Conservation (phyloP, 2,797 vertebrate species). For the Urosaurus nigricauda region DNA sequence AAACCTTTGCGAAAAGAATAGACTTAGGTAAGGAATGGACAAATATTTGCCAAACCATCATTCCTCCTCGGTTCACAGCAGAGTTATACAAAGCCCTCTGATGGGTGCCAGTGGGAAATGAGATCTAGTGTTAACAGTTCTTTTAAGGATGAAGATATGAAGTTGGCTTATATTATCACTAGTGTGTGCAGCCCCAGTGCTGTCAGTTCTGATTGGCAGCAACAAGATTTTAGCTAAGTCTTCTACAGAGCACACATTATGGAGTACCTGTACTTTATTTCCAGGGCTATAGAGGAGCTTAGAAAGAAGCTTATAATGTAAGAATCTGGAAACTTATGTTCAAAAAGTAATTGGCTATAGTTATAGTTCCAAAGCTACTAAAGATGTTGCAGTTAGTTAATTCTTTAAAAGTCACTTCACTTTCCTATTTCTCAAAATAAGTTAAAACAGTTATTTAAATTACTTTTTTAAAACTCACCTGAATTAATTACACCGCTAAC, state of each 20-base stretch:
- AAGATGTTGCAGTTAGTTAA: neutral
- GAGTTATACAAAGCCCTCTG: neutral
- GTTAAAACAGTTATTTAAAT: neutral
- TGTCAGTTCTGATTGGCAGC: neutral
- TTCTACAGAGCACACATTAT: neutral
- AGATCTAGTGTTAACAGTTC: constrained; percentile 37
- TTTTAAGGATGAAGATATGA: constrained; percentile 45
- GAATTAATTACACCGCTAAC: no score
- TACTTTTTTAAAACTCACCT: no score
- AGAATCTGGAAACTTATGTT: neutral
- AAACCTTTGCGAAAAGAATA: constrained; percentile 58
- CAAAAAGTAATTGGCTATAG: neutral
- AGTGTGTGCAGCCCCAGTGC: neutral
- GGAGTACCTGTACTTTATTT: neutral
- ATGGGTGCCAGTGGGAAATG: constrained; percentile 25
- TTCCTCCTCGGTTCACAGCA: constrained; percentile 14
- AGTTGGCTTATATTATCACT: neutral
- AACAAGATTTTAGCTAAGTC: neutral
- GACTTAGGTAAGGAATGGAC: constrained; percentile 45
- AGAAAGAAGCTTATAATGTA: neutral
- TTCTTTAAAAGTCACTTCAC: neutral
- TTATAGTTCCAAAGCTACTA: neutral
- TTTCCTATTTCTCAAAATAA: neutral
- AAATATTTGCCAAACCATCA: neutral
- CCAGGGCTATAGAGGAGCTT: neutral